Percentiles rank a stretch among this genome's conserved stretches.
Evolutionary conservation across 2,888 invertebrate species (phyloP).

Genomic region (Ganaspis brasiliensis): DNA sequence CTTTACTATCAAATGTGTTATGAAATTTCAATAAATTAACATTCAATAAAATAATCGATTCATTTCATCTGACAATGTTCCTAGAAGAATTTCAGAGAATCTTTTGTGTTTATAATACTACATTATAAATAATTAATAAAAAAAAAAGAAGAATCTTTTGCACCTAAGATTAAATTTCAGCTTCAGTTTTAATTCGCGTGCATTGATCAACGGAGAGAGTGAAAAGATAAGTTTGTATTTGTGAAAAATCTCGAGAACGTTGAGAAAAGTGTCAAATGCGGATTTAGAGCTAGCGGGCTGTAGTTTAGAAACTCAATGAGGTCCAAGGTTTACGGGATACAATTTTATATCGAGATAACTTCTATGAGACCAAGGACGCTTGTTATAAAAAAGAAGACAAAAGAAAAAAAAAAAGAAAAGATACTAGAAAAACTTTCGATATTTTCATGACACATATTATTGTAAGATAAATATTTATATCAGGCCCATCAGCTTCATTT

Average conservation of each 20-base stretch:
- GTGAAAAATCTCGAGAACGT: conserved; percentile 9
- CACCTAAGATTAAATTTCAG: background rate
- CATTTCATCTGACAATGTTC: too few relatives aligned
- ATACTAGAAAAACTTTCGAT: conserved; percentile 61
- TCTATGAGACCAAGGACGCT: conserved; percentile 36
- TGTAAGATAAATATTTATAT: conserved; percentile 72
- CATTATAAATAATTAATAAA: background rate
- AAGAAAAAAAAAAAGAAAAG: conserved; percentile 50
- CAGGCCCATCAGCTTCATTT: conserved; percentile 70
- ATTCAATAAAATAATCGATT: background rate
- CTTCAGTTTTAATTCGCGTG: background rate
- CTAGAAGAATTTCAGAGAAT: too few relatives aligned
- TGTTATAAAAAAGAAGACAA: conserved; percentile 44
- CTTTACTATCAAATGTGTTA: background rate
- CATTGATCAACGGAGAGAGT: conserved; percentile 4
- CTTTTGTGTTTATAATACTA: background rate
- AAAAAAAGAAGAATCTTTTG: background rate
- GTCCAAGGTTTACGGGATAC: conserved; percentile 80
- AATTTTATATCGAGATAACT: conserved; percentile 73
- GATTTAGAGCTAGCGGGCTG: conserved; percentile 20
- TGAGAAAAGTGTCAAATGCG: conserved; percentile 28
- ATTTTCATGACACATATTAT: conserved; percentile 76
- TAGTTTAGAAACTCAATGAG: conserved; percentile 65
- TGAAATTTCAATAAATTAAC: background rate
- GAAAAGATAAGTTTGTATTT: background rate